Base-by-base conservation (phyloP, 2,888 invertebrate genomes). In the Drosophila paracracens region DNA sequence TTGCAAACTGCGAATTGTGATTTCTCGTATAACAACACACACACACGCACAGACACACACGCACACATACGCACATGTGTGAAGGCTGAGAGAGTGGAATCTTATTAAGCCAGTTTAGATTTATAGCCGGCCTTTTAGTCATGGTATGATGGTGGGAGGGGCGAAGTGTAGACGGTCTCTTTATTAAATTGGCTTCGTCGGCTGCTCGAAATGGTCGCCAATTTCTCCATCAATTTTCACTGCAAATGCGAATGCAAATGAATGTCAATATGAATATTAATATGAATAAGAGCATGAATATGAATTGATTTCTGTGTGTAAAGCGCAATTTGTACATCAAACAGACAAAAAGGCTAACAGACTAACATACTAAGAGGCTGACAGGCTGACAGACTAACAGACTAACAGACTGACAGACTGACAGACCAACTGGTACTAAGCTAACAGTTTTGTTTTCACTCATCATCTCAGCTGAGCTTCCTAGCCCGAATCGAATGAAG, bases 61-160 rank as follows among this genome's bases (percentile, higher is more conserved):
- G n/a, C 36, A n/a, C 21, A 62, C n/a, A 50, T 21, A 16, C 31
- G 36, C 27, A 56, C 13, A 40, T 29, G 58, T 31, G 21, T 33
- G 40, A 29, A 11, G 4, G 27, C 43, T n/a, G 60, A 51, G 73
- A 67, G 68, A 67, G 66, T 74, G 78, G 79, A 81, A 78, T 75
- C 84, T 87, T 82, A 85, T 85, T 88, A 88, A 82, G 76, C 74
- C 74, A 80, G 72, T 80, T 80, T 72, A 73, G 85, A 82, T 88
- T 89, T 82, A 84, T 88, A 54, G 74, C 54, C 65, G 33, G 57
- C 62, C 59, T 69, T 69, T 70, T 60, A 46, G 69, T 65, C 57
- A 56, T 56, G 11, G 27, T n/a, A 38, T 27, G 21, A 18, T 8
- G 18, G 36, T 35, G 46, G 10, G 38, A 21, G 13, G 29, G 52